phyloP scores from a whole-genome alignment of 2,888 invertebrate genomes.

The Saturnia japonica region DNA sequence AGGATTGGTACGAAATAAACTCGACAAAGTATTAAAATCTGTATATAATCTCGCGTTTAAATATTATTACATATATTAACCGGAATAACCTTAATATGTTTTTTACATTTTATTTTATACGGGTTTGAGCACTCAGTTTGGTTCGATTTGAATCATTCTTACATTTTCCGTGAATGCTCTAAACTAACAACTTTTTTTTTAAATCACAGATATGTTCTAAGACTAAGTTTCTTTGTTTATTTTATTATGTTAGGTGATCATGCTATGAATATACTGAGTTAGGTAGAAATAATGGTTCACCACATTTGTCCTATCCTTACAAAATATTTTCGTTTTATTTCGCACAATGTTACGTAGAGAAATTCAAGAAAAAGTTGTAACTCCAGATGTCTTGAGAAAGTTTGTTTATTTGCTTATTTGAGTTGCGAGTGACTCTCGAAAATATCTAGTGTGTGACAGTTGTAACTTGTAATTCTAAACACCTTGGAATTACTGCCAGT shows the following conservation, averaged over 20 bases:
- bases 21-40: neutral
- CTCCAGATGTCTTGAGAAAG: neutral
- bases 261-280: neutral
- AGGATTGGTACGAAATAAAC: neutral
- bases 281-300: neutral
- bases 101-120: neutral
- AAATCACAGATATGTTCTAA: neutral
- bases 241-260: neutral
- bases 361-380: conserved; percentile 1
- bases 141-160: too few species aligned
- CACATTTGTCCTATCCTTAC: too few species aligned
- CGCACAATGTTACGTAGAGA: neutral
- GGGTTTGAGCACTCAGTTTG: too few species aligned
- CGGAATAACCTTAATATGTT: neutral
- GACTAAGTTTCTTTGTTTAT: neutral
- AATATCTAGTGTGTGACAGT: conserved; percentile 5
- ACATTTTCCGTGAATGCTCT: too few species aligned
- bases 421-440: neutral
- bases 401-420: neutral
- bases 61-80: neutral
- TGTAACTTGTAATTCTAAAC: neutral
- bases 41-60: neutral
- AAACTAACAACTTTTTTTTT: neutral
- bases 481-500: neutral
- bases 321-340: neutral